Evolutionary conservation across 2,797 vertebrate species (phyloP), one percentile per base, ranked within the genome.

Genomic region (Mormyrus hasselquistii): DNA sequence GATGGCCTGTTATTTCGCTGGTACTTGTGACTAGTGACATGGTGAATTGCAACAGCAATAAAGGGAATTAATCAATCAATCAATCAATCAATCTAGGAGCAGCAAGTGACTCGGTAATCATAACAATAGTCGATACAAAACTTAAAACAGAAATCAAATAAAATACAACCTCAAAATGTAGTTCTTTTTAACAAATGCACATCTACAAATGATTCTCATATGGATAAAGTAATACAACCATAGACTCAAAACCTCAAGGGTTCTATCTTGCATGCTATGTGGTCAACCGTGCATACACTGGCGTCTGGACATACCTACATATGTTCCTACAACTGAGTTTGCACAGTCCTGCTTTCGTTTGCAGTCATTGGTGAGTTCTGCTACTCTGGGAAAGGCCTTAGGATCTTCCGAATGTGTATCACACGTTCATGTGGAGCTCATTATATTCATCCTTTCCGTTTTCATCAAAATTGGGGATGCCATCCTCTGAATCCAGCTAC

Each of bases 381-480:
- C 84, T 89, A 88, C 86, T 79, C 2, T 82, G 88, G 83, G 19
- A 79, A 38, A 73, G 79, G 89, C 88, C 44, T 53, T 25, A 55
- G 59, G 44, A 14, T 41, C 53, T 8, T 90, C 90, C 53, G 2
- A 8, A 29, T 87, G 59, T 34, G 52, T 16, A 90, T 84, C 95
- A 99, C 85, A 99, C 98, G 0, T 98, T 97, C 98, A 99, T 99
- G 94, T 99, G 98, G 91, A 99, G 97, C 94, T 99, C 98, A 0
- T 99, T 99, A 95, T 99, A 99, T 92, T 99, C 98, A 0, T 99
- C 98, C 88, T 95, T 97, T 52, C 98, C 98, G 0, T 99, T 98
- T 92, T 99, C 98, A 0, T 98, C 97, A 0, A 99, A 99, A 95
- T 99, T 99, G 0, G 98, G 98, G 29, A 97, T 96, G 0, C 97